Conservation (phyloP, 2,797 vertebrate genomes). For the Myotis planiceps region DNA sequence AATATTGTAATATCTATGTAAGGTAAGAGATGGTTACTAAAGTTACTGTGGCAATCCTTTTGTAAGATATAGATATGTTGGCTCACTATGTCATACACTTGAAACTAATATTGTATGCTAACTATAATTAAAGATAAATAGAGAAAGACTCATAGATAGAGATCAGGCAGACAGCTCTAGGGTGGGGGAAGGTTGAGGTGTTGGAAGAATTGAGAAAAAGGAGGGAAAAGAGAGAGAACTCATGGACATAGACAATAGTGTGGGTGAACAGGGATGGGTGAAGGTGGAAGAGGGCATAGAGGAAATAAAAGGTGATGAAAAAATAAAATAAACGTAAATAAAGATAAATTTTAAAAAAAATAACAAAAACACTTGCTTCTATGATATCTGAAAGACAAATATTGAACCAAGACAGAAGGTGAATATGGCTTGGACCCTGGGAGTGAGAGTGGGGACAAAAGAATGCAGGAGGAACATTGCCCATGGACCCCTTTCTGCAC, state of each 20-base stretch:
- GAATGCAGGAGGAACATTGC: not conserved
- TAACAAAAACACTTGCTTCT: not conserved
- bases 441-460: accelerated
- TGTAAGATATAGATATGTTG: not conserved
- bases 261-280: too few species aligned
- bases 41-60: not conserved
- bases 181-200: too few species aligned
- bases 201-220: too few species aligned
- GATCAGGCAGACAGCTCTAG: too few species aligned
- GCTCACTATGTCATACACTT: not conserved
- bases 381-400: not conserved
- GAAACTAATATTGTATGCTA: not conserved
- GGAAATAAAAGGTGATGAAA: too few species aligned
- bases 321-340: not conserved
- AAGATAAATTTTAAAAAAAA: not conserved
- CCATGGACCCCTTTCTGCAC: accelerated
- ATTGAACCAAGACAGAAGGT: not conserved
- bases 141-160: too few species aligned
- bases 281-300: too few species aligned
- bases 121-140: not conserved
- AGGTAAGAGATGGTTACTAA: not conserved
- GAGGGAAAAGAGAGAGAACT: too few species aligned
- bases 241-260: too few species aligned
- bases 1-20: not conserved
- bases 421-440: not conserved